A percentile compares a stretch with the other conserved stretches of the same genome.
phyloP scores from a whole-genome alignment of 2,797 vertebrate species.

The Callimico goeldii region DNA sequence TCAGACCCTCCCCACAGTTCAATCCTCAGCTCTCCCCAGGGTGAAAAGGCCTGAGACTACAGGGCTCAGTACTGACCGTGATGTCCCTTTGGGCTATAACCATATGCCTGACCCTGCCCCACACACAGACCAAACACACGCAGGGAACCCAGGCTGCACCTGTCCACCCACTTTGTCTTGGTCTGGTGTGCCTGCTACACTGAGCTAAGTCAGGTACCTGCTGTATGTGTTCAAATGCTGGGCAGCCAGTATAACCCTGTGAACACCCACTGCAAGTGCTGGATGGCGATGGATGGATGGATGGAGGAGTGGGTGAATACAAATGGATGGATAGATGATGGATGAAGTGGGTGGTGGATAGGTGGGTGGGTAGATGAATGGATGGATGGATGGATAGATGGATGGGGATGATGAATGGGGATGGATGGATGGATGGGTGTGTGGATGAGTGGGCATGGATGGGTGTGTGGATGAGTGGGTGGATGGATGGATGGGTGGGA shows the following conservation, averaged over 20 bases:
- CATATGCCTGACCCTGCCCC: not conserved
- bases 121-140: rapidly evolving
- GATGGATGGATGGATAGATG: too few species aligned
- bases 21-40: not conserved
- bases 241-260: not conserved
- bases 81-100: not conserved
- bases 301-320: too few species aligned
- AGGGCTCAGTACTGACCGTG: not conserved
- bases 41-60: not conserved
- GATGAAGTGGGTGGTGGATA: rapidly evolving
- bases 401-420: too few species aligned
- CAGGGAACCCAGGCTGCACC: not conserved
- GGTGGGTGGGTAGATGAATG: not conserved
- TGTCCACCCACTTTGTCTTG: not conserved
- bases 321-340: rapidly evolving
- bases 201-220: not conserved
- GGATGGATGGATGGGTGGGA: not conserved
- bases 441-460: too few species aligned
- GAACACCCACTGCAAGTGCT: not conserved
- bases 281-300: too few species aligned
- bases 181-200: not conserved
- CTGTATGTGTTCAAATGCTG: not conserved
- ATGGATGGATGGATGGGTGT: not conserved
- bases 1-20: not conserved
- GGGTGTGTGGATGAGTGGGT: too few species aligned